Conservation (phyloP, 2,113 vertebrate genomes). For the Columba livia region DNA sequence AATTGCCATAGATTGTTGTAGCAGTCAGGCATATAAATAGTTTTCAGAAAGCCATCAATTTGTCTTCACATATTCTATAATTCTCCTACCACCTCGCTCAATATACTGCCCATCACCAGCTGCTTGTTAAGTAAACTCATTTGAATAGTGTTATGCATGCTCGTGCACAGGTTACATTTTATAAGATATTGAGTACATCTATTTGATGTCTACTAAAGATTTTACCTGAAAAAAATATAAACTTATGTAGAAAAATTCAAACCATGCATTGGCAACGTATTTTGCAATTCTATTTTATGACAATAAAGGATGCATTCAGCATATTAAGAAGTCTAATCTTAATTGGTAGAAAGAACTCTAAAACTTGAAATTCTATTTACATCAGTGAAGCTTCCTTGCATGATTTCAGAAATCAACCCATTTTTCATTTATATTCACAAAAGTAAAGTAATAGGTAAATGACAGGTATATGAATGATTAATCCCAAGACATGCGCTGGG, state of each 20-base stretch:
- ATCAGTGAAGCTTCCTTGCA: background rate
- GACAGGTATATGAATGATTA: background rate
- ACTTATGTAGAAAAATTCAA: background rate
- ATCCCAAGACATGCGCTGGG: background rate
- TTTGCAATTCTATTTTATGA: background rate
- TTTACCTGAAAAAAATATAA: background rate
- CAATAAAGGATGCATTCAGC: background rate
- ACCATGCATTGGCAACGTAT: background rate
- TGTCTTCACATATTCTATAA: background rate
- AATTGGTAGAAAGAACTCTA: background rate
- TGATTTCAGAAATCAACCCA: background rate
- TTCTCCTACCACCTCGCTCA: background rate
- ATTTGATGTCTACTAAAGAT: background rate
- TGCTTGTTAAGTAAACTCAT: background rate
- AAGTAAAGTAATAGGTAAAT: background rate
- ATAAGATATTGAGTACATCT: background rate
- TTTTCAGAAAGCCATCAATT: background rate
- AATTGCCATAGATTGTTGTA: background rate
- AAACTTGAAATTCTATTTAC: background rate
- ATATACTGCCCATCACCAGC: background rate
- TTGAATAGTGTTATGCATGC: background rate
- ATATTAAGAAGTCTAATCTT: background rate
- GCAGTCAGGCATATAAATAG: background rate
- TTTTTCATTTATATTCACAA: background rate
- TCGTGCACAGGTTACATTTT: background rate